Base-by-base conservation (phyloP, 2,888 invertebrate genomes). In the Neuroscelio doddi region DNA sequence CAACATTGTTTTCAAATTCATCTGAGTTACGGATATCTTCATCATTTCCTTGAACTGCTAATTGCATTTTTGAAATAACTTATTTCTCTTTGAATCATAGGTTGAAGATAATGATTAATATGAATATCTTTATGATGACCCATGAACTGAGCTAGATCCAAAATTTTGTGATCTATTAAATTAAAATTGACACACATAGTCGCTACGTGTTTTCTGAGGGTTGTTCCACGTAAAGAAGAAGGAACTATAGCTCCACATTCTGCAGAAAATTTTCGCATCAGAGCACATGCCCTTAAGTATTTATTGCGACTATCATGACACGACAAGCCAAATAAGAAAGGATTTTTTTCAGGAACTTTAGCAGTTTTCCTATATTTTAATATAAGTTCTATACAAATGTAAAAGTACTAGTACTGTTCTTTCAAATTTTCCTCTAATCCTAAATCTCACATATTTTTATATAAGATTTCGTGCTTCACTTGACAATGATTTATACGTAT, bases 391-490 rank as follows among this genome's bases (percentile, higher is more conserved):
- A 46, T n/a, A n/a, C n/a, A n/a, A n/a, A 14, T 36, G 12, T n/a
- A 36, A n/a, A 10, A 36, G 14, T n/a, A 36, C n/a, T 3, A 15
- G 12, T 14, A 36, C 36, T 12, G 36, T 36, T 12, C 73, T 52
- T 17, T 59, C 57, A 10, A 65, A 26, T 51, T 75, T 74, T 1
- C 72, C 75, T 26, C 74, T 66, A 7, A 71, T 62, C 8, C 27
- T 39, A 44, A 75, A 71, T 0, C 75, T 47, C 3, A 68, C 58
- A 36, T 72, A 72, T 47, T 68, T 64, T 4, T 56, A 32, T 0
- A 70, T 70, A 1, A 72, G 16, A 29, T 36, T 29, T 66, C 66
- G 53, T 7, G 62, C 65, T 24, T 58, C 55, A 8, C 24, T 4
- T 5, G 64, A 36, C 15, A 73, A 30, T 5, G 47, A 26, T 10